Conservation (phyloP, 64 coral and sea anemone genomes). For the Cladopsammia gracilis region DNA sequence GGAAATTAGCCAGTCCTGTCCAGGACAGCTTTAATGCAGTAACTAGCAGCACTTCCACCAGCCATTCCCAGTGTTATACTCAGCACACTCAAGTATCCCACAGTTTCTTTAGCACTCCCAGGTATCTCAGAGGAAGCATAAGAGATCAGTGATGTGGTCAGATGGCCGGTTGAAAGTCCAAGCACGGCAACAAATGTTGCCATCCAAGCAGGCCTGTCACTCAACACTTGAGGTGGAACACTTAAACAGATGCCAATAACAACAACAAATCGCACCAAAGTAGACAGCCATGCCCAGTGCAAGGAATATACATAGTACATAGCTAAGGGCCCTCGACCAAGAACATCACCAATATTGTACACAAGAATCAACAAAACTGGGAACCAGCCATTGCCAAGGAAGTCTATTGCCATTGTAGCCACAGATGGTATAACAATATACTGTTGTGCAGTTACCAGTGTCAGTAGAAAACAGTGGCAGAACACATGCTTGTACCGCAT, state of each 20-base stretch:
- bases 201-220: slow-evolving; percentile 89
- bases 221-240: slow-evolving; percentile 89
- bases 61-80: slow-evolving; percentile 97
- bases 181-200: slow-evolving; percentile 91
- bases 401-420: slow-evolving; percentile 88
- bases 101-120: slow-evolving; percentile 88
- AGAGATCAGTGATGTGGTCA: slow-evolving; percentile 88
- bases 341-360: slow-evolving; percentile 89
- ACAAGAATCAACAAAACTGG: slow-evolving; percentile 91
- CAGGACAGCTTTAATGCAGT: slow-evolving; percentile 79
- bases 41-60: slow-evolving; percentile 82
- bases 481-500: slow-evolving; percentile 89
- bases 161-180: slow-evolving; percentile 90
- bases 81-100: slow-evolving; percentile 89
- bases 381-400: slow-evolving; percentile 92
- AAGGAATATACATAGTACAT: slow-evolving; percentile 86
- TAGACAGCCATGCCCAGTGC: slow-evolving; percentile 86
- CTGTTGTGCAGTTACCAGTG: slow-evolving; percentile 81
- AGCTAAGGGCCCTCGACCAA: slow-evolving; percentile 88
- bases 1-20: slow-evolving; percentile 59
- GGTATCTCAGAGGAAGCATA: slow-evolving; percentile 85
- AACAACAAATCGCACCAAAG: slow-evolving; percentile 82
- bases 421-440: slow-evolving; percentile 94
- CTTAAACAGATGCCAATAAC: slow-evolving; percentile 87
- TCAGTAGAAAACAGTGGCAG: slow-evolving; percentile 91